Percentiles rank a stretch among this genome's conserved stretches.
These are phyloP conservation scores for Maniola hyperantus DNA, from an alignment of 2,888 invertebrate genomes.

Conservation along the genomic window DNA sequence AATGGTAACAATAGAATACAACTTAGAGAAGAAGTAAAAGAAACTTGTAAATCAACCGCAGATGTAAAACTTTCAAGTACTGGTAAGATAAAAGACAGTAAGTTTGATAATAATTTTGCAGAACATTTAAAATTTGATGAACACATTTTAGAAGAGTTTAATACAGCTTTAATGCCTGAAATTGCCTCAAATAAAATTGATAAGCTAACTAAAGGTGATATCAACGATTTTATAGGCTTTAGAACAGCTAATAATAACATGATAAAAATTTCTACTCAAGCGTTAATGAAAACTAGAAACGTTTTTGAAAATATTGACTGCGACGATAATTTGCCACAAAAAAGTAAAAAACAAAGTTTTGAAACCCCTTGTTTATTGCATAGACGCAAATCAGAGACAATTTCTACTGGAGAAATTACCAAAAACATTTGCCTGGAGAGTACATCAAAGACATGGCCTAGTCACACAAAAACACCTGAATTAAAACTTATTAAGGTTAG, in stretches of 20 bases:
- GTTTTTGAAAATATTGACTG: conserved; percentile 49
- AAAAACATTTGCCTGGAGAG: too few species aligned
- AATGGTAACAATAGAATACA: background rate
- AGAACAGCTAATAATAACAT: conserved; percentile 64
- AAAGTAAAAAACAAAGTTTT: conserved; percentile 5
- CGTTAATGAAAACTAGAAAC: conserved; percentile 50
- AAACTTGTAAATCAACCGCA: background rate
- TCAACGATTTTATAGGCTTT: conserved; percentile 50
- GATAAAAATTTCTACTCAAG: conserved; percentile 55
- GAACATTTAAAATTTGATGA: conserved; percentile 2
- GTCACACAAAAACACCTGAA: too few species aligned
- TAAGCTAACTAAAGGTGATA: background rate
- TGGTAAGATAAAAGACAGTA: background rate
- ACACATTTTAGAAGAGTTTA: conserved; percentile 7
- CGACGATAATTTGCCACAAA: background rate
- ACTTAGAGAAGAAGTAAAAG: background rate
- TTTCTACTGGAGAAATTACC: background rate
- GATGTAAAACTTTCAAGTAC: background rate
- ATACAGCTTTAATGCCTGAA: conserved; percentile 1
- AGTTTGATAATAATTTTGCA: background rate
- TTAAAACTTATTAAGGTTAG: too few species aligned
- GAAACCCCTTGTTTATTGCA: background rate
- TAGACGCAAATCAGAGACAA: background rate
- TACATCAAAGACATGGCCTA: too few species aligned
- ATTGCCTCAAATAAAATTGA: background rate